A percentile compares a stretch with the other conserved stretches of the same genome.
Conservation (phyloP, 2,113 vertebrate genomes). For the Orientallactaga bullata region DNA sequence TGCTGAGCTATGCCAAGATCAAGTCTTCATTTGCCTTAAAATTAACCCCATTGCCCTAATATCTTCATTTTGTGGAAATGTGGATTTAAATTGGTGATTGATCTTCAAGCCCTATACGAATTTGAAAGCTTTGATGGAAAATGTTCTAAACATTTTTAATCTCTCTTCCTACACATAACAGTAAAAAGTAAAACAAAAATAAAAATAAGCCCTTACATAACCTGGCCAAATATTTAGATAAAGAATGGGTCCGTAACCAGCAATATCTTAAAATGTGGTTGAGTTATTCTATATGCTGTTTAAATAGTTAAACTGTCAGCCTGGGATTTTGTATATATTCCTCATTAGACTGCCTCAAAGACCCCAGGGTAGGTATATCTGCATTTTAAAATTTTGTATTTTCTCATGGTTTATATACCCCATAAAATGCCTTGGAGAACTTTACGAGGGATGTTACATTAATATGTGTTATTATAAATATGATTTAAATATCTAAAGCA, state of each 20-base stretch:
- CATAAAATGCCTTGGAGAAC: constrained; percentile 89
- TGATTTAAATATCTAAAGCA: constrained; percentile 91
- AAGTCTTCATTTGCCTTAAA: constrained; percentile 66
- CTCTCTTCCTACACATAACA: constrained; percentile 80
- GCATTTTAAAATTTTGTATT: constrained; percentile 88
- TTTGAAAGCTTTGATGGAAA: constrained; percentile 83
- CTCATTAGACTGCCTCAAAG: constrained; percentile 88
- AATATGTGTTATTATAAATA: constrained; percentile 92
- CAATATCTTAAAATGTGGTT: constrained; percentile 84
- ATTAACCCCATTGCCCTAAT: constrained; percentile 57
- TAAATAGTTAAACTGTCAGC: constrained; percentile 90
- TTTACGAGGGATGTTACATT: constrained; percentile 89
- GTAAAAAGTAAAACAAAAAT: constrained; percentile 86
- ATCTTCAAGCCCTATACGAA: constrained; percentile 66
- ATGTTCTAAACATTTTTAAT: constrained; percentile 83
- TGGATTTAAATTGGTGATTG: constrained; percentile 60
- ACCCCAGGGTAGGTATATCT: constrained; percentile 86
- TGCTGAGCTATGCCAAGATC: constrained; percentile 44
- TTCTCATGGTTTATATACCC: constrained; percentile 88
- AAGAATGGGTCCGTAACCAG: constrained; percentile 87
- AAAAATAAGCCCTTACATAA: constrained; percentile 83
- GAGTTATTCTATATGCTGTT: constrained; percentile 89
- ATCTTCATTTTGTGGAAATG: constrained; percentile 34
- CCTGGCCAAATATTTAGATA: constrained; percentile 89
- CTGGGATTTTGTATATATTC: constrained; percentile 88